Conservation (phyloP, 2,888 invertebrate genomes). For the Cordilura impudica region DNA sequence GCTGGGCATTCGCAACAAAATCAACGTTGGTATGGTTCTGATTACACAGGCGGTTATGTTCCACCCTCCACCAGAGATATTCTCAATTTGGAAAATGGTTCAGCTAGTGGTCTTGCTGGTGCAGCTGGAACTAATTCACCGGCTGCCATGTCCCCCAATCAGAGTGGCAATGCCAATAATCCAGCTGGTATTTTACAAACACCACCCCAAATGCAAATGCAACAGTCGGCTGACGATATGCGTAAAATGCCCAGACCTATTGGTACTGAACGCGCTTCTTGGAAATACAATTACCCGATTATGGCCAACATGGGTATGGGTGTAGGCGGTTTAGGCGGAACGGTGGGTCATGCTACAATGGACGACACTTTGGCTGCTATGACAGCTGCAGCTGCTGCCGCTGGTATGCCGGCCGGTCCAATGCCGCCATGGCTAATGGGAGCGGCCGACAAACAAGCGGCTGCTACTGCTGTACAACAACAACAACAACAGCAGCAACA, state of each 20-base stretch:
- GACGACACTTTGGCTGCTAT: conserved; percentile 62
- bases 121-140: conserved; percentile 72
- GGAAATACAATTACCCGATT: conserved; percentile 76
- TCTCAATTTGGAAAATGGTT: conserved; percentile 74
- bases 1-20: conserved; percentile 65
- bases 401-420: conserved; percentile 65
- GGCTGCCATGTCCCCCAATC: conserved; percentile 78
- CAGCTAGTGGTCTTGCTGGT: conserved; percentile 69
- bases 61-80: conserved; percentile 73
- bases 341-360: conserved; percentile 67
- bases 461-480: conserved; percentile 55
- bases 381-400: conserved; percentile 66
- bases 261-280: conserved; percentile 85
- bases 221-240: conserved; percentile 73
- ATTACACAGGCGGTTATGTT: conserved; percentile 67
- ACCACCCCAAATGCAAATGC: conserved; percentile 62
- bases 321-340: conserved; percentile 52
- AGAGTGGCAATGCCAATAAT: conserved; percentile 65
- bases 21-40: conserved; percentile 71
- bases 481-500: conserved; percentile 68
- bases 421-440: conserved; percentile 72
- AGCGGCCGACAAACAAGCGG: conserved; percentile 61
- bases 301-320: conserved; percentile 65
- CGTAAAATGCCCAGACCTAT: conserved; percentile 84
- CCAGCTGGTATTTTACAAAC: conserved; percentile 55